Evolutionary conservation across 2,888 invertebrate species (phyloP).

Genomic region (Carterocephalus palaemon): DNA sequence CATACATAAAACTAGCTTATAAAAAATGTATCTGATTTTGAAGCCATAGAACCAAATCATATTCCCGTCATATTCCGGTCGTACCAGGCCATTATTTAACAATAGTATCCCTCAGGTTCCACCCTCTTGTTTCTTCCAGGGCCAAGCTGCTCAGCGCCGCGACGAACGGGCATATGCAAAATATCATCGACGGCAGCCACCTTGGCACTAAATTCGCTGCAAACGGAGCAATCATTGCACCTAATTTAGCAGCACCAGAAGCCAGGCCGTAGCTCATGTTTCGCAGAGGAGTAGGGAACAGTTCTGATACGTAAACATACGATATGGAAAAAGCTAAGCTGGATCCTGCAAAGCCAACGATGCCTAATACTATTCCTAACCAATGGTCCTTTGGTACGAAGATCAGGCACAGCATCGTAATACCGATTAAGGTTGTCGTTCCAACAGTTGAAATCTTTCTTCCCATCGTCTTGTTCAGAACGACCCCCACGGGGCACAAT

Average conservation of each 20-base stretch:
- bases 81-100: too few relatives aligned
- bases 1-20: too few relatives aligned
- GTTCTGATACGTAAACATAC: slow-evolving; percentile 46
- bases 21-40: too few relatives aligned
- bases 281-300: slow-evolving; percentile 55
- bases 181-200: slow-evolving; percentile 50
- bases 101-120: slow-evolving; percentile 47
- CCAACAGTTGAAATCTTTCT: slow-evolving; percentile 39
- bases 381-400: too few relatives aligned
- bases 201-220: slow-evolving; percentile 43
- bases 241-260: slow-evolving; percentile 46
- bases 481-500: slow-evolving; percentile 35
- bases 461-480: slow-evolving; percentile 42
- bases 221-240: slow-evolving; percentile 53
- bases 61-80: too few relatives aligned
- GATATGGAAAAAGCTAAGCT: slow-evolving; percentile 37
- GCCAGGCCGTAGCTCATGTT: slow-evolving; percentile 51
- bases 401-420: too few relatives aligned
- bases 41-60: too few relatives aligned
- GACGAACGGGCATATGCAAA: slow-evolving; percentile 45
- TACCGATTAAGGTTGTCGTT: slow-evolving; percentile 33
- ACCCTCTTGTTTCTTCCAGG: slow-evolving; percentile 55
- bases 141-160: slow-evolving; percentile 43
- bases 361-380: slow-evolving; percentile 37
- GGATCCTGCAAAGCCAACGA: slow-evolving; percentile 37